Conservation (phyloP, 2,113 vertebrate genomes). For the Carassius carassius region DNA sequence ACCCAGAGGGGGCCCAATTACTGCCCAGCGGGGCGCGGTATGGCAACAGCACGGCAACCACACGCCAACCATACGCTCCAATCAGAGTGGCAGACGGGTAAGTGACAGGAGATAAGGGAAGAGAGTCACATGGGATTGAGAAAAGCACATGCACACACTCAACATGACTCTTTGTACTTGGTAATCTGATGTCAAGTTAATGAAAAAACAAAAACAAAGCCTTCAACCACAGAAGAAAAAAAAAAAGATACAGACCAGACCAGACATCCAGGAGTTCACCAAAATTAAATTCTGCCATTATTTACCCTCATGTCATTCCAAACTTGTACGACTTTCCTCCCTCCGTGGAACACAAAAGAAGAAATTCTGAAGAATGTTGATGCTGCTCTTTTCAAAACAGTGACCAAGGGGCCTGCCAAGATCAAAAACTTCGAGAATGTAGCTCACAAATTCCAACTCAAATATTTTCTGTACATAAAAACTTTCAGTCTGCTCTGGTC, state of each 20-base stretch:
- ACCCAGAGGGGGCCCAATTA: conserved; percentile 59
- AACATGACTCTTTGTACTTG: conserved; percentile 55
- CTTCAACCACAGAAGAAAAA: neutral
- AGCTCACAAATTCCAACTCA: neutral
- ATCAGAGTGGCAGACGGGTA: conserved; percentile 50
- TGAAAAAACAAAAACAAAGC: conserved; percentile 29
- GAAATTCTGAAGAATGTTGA: neutral
- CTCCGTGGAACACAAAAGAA: neutral
- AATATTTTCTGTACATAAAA: neutral
- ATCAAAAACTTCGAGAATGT: neutral
- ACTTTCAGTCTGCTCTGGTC: neutral
- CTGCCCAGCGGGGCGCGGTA: conserved; percentile 56
- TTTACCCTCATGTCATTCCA: neutral
- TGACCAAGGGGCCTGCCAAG: neutral
- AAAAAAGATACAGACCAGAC: neutral
- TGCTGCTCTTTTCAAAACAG: neutral
- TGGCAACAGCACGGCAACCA: conserved; percentile 51
- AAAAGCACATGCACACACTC: conserved; percentile 41
- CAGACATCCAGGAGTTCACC: neutral
- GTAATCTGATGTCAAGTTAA: conserved; percentile 37
- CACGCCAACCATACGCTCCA: conserved; percentile 56
- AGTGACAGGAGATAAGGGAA: conserved; percentile 48
- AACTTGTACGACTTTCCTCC: neutral
- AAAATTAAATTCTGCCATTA: neutral
- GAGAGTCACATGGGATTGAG: conserved; percentile 39